Conservation (phyloP, 1,140 invertebrate genomes). For the Lithobius niger region DNA sequence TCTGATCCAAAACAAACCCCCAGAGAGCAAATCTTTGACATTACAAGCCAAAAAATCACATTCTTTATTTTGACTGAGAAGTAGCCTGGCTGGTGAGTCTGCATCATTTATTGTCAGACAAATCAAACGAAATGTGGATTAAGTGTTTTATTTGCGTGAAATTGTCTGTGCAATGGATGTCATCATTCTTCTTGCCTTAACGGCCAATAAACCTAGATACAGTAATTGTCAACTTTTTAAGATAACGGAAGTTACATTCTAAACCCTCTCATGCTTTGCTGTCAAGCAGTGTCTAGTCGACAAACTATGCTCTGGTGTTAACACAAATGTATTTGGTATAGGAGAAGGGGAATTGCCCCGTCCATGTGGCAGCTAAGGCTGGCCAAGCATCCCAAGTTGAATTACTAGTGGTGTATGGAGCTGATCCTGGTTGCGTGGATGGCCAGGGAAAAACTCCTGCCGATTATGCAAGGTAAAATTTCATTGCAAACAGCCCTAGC, state of each 20-base stretch:
- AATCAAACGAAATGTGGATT: no score
- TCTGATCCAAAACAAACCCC: no score
- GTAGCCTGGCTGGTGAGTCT: no score
- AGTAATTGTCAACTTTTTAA: not conserved
- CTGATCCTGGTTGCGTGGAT: constrained; percentile 73
- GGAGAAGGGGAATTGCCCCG: constrained; percentile 81
- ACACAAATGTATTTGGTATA: constrained; percentile 27
- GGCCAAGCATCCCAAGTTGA: constrained; percentile 77
- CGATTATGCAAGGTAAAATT: constrained; percentile 63
- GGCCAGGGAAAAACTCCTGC: constrained; percentile 56
- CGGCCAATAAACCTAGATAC: no score
- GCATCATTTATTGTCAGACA: no score
- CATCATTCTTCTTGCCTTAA: no score
- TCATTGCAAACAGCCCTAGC: no score
- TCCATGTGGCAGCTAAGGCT: constrained; percentile 83
- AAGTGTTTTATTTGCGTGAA: no score
- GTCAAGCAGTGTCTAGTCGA: not conserved
- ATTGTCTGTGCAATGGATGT: no score
- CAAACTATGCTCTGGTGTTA: not conserved
- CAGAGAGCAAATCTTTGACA: no score
- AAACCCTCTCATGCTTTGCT: constrained; percentile 10
- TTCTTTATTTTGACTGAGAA: no score
- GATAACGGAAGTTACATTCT: not conserved
- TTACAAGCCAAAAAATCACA: no score
- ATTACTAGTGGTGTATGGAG: constrained; percentile 83